Percentiles rank a stretch among this genome's conserved stretches.
Conservation (phyloP, 1,140 invertebrate genomes). For the Zaprionus lachaisei region DNA sequence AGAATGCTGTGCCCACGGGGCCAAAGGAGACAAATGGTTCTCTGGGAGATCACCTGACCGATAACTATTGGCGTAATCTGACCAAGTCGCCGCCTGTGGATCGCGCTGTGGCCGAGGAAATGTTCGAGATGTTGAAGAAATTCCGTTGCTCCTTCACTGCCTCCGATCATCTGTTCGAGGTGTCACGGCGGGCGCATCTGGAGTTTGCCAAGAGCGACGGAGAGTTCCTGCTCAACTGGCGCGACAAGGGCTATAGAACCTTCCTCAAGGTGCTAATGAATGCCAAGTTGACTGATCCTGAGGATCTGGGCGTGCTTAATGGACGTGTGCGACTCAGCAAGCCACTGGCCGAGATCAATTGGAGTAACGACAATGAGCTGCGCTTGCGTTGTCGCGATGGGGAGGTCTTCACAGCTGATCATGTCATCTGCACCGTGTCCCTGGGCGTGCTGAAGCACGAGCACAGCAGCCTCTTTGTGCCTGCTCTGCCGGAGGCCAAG, state of each 20-base stretch:
- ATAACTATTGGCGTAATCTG: conserved; percentile 67
- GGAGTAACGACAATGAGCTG: conserved; percentile 58
- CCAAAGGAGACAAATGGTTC: conserved; percentile 72
- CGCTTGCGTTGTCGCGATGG: conserved; percentile 87
- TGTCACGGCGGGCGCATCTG: conserved; percentile 85
- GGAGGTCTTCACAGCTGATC: conserved; percentile 86
- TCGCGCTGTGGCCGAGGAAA: conserved; percentile 75
- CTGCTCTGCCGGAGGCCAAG: conserved; percentile 87
- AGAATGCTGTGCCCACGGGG: conserved; percentile 27
- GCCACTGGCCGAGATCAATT: conserved; percentile 85
- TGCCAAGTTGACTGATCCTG: conserved; percentile 12
- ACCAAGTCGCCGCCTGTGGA: conserved; percentile 45
- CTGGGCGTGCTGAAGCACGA: conserved; percentile 89
- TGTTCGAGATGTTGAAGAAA: conserved; percentile 84
- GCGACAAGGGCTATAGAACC: conserved; percentile 86
- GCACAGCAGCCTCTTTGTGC: conserved; percentile 87
- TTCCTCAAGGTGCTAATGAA: conserved; percentile 87
- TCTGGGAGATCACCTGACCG: conserved; percentile 85
- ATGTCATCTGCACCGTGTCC: conserved; percentile 89
- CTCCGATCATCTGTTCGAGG: conserved; percentile 87
- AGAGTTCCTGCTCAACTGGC: conserved; percentile 87
- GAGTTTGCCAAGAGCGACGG: conserved; percentile 86
- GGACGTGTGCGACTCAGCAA: conserved; percentile 84
- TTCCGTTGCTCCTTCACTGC: conserved; percentile 86
- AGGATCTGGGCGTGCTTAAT: conserved; percentile 58